Base-by-base conservation (phyloP, 2,888 invertebrate genomes). In the Calliopum simillimum region DNA sequence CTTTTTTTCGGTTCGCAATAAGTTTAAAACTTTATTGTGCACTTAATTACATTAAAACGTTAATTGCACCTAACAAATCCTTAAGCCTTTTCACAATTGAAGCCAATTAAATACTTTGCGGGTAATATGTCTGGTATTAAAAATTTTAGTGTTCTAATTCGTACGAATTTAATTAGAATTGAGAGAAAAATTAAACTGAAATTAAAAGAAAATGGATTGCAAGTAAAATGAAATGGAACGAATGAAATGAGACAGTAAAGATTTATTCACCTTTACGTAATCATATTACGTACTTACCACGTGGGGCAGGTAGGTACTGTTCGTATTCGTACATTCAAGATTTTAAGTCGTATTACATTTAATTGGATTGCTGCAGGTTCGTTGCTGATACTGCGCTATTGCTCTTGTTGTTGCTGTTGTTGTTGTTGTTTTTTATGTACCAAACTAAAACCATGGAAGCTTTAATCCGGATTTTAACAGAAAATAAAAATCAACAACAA, bases 381-480 rank as follows among this genome's bases (percentile, higher is more conserved):
- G 14, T n/a, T 21, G 58, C 21, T 47, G 67, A 19, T 6, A 16
- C 41, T 59, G 59, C 13, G 21, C 46, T 46, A 23, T 44, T 56
- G 56, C 43, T 47, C 25, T 4, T 56, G 56, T 46, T 33, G 41
- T 49, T 49, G 23, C 21, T 19, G 8, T 8, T 33, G 8, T 8
- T 33, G 33, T 33, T 33, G 41, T 49, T 51, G n/a, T 16, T 19
- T 16, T 19, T 33, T 33, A 33, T 33, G 8, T 33, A 33, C 51
- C 12, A 46, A 25, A 23, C 41, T 55, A 19, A 66, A 41, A 41
- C 59, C 67, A 49, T 41, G 49, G 49, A 14, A 69, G 47, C 69
- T 78, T 78, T 80, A 81, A 80, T 75, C 75, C 74, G 80, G 81
- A 81, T 80, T 80, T 79, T 74, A 78, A 23, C 25, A 58, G 61